phyloP scores from a whole-genome alignment of 2,888 invertebrate species.

The Macrophya alboannulata region DNA sequence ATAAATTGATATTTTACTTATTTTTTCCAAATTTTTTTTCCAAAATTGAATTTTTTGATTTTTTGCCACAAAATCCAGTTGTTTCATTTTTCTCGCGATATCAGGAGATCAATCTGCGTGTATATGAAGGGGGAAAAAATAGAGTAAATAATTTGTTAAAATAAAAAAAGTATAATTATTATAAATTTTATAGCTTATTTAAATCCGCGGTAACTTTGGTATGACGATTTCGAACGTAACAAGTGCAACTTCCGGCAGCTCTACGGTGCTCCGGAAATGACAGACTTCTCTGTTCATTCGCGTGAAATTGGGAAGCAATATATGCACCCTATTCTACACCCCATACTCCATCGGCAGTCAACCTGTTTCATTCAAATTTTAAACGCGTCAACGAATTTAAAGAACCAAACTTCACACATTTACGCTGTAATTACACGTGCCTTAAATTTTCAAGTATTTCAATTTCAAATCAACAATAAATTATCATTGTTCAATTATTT shows the following conservation, averaged over 20 bases:
- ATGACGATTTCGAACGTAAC: slow-evolving; percentile 59
- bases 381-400: neutral
- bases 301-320: slow-evolving; percentile 64
- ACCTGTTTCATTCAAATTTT: slow-evolving; percentile 46
- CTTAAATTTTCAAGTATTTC: neutral
- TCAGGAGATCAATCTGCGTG: neutral
- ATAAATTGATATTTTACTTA: neutral
- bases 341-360: slow-evolving; percentile 37
- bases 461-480: neutral
- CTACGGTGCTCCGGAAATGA: slow-evolving; percentile 64
- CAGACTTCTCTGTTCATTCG: slow-evolving; percentile 61
- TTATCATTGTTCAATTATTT: neutral
- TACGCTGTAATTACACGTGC: neutral
- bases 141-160: neutral
- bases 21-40: too few species aligned
- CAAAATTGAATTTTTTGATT: too few species aligned
- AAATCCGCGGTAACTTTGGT: slow-evolving; percentile 31
- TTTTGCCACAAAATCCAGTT: neutral
- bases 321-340: slow-evolving; percentile 65
- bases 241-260: slow-evolving; percentile 65
- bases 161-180: neutral
- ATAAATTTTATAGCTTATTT: neutral
- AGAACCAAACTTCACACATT: neutral
- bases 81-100: neutral
- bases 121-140: neutral